Evolutionary conservation across 2,797 vertebrate genomes (phyloP).

Genomic region (Galagoides demidoff): DNA sequence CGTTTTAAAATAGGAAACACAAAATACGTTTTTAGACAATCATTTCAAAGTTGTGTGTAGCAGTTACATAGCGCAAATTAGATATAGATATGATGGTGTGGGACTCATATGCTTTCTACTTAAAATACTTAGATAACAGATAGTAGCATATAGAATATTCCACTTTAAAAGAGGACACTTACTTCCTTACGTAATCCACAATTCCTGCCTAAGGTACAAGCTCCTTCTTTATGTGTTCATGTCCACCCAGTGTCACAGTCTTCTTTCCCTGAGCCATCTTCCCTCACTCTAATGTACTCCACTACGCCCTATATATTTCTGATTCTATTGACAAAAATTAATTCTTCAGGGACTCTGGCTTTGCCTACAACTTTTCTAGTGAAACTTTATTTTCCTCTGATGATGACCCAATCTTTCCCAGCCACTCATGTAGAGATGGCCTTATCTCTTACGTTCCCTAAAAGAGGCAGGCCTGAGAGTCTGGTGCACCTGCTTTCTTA

Average conservation of each 20-base stretch:
- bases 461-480: neutral
- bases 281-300: neutral
- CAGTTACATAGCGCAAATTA: neutral
- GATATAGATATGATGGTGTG: neutral
- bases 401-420: neutral
- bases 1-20: neutral
- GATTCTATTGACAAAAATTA: neutral
- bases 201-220: neutral
- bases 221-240: neutral
- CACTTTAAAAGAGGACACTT: neutral
- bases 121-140: conserved; percentile 2
- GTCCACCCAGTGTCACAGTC: neutral
- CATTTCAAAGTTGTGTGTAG: neutral
- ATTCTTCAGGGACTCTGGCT: neutral
- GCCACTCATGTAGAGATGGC: neutral
- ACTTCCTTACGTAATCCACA: neutral
- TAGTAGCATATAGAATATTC: neutral
- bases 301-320: neutral
- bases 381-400: conserved; percentile 44
- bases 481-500: neutral
- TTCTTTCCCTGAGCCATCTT: neutral
- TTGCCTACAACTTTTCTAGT: neutral
- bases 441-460: neutral
- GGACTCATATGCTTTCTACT: neutral
- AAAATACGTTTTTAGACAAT: conserved; percentile 1